Evolutionary conservation across 1,140 invertebrate genomes (phyloP).

Genomic region (Cydia amplana): DNA sequence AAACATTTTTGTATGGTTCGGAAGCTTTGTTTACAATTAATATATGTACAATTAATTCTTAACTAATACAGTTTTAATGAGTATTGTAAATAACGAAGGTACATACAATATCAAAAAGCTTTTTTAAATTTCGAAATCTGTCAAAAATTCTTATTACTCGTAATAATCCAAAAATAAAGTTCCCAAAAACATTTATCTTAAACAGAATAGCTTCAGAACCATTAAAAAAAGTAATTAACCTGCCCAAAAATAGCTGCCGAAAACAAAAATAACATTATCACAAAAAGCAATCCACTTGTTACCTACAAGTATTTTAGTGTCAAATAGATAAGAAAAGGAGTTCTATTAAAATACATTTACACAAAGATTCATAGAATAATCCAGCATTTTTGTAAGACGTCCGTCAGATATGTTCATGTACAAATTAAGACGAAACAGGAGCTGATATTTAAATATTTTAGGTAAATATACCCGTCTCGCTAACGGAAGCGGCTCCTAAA

Average conservation of each 20-base stretch:
- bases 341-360: constrained; percentile 11
- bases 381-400: neutral
- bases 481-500: too few species aligned
- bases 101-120: neutral
- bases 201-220: constrained; percentile 11
- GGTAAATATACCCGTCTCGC: too few species aligned
- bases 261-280: constrained; percentile 32
- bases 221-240: neutral
- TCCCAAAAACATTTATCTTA: neutral
- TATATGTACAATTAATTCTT: neutral
- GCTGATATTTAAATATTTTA: too few species aligned
- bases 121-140: too few species aligned
- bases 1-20: neutral
- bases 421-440: too few species aligned
- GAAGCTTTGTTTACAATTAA: neutral
- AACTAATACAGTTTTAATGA: neutral
- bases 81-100: neutral
- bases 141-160: neutral
- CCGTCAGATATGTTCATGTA: neutral
- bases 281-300: constrained; percentile 24
- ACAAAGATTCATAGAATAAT: too few species aligned
- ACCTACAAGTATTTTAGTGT: constrained; percentile 9
- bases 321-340: neutral
- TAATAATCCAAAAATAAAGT: neutral
- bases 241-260: constrained; percentile 34